Evolutionary conservation across 2,797 vertebrate species (phyloP), one percentile per base, ranked within the genome.

Genomic region (Chloroceryle amazona): DNA sequence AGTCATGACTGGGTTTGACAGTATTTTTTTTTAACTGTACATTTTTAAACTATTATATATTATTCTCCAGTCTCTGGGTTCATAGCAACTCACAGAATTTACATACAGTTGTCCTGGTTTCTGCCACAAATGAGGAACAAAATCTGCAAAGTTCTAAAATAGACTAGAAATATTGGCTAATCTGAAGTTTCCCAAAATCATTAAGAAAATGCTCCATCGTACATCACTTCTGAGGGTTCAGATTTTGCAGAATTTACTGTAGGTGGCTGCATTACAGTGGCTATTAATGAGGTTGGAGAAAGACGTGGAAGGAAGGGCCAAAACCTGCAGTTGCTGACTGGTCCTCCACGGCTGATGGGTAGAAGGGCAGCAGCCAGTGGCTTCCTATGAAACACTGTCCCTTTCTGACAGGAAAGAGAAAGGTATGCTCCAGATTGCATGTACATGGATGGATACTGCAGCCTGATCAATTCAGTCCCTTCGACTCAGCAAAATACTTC

Each of bases 41-140:
- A 81, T 94, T 95, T 97, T 92, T 88, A 84, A 91, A 74, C 52
- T 52, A 84, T 94, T 94, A 84, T 92, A 90, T 42, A n/a, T 92
- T 89, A 90, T 89, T 82, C 88, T 93, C 61, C 47, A 54, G 46
- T 82, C 91, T 82, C 83, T 42, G 67, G 81, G 81, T 96, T 96
- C 89, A 85, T 90, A 96, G 96, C 93, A 96, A 94, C 94, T 93
- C 90, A 65, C 9, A 3, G 61, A 90, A 97, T 93, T 97, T 96
- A 90, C 93, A 96, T 95, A 74, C 93, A 97, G 96, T 90, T 92
- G 93, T 96, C 96, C 94, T 95, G 96, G 93, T 97, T 97, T 96
- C 95, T 96, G 86, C 71, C 74, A 93, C 91, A 93, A 86, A 92
- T 1, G 70, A 92, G 86, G 94, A 97, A 89, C 18, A 5, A 94